These are phyloP conservation scores for Arothron firmamentum DNA, from an alignment of 2,113 vertebrate species.

Conservation along the genomic window DNA sequence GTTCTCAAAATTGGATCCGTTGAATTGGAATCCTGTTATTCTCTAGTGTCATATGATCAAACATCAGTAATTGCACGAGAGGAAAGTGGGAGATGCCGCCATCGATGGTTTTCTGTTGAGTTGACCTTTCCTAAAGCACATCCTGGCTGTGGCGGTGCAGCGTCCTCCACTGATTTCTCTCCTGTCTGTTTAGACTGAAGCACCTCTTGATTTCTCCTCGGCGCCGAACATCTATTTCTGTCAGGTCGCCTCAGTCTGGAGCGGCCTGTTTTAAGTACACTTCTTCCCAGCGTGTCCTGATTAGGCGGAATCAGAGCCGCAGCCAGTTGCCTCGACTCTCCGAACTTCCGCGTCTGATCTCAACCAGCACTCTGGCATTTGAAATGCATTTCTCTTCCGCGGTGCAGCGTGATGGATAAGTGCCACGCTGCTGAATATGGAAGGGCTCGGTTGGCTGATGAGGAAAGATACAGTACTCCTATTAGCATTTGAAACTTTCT, in stretches of 20 bases:
- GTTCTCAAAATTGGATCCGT: constrained; percentile 45
- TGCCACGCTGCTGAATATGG: constrained; percentile 14
- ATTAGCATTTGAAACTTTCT: constrained; percentile 30
- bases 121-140: too few relatives aligned
- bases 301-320: constrained; percentile 28
- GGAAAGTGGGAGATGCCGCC: constrained; percentile 36
- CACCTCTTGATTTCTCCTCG: constrained; percentile 31
- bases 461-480: background rate
- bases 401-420: constrained; percentile 26
- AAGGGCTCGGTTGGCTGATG: constrained; percentile 9
- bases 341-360: constrained; percentile 32
- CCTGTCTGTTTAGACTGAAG: constrained; percentile 19
- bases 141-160: too few relatives aligned
- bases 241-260: constrained; percentile 19
- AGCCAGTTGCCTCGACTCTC: constrained; percentile 31
- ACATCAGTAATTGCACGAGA: constrained; percentile 41
- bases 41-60: constrained; percentile 22
- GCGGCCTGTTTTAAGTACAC: constrained; percentile 21
- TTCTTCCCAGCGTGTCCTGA: constrained; percentile 35
- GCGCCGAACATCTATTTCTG: constrained; percentile 15
- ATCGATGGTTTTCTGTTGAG: constrained; percentile 12
- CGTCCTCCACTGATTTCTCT: constrained; percentile 13
- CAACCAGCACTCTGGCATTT: constrained; percentile 32
- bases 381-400: constrained; percentile 35
- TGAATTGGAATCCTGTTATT: constrained; percentile 34